Percentiles rank a stretch among this genome's conserved stretches.
Conservation (phyloP, 1,140 invertebrate genomes). For the Penaeus indicus region DNA sequence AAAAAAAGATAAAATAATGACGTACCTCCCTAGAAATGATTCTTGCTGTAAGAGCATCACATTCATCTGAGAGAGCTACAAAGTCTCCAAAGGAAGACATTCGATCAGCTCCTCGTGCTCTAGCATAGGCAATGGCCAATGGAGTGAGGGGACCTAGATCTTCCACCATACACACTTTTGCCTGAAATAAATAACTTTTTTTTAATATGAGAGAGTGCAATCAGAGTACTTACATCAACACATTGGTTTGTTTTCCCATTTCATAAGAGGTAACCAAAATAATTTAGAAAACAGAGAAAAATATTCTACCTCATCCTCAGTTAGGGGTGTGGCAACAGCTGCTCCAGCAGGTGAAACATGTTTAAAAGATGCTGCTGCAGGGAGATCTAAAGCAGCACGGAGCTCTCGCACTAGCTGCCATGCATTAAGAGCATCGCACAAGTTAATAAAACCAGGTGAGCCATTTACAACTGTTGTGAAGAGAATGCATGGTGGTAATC, state of each 20-base stretch:
- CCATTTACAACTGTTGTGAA: conserved; percentile 85
- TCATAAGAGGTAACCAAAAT: background rate
- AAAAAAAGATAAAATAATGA: background rate
- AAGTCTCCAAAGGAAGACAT: conserved; percentile 99
- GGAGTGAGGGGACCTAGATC: conserved; percentile 86
- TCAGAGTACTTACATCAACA: background rate
- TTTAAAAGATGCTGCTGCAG: conserved; percentile 97
- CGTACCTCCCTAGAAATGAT: conserved; percentile 79
- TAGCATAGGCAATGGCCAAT: conserved; percentile 93
- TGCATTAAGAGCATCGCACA: conserved; percentile 96
- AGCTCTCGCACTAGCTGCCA: conserved; percentile 96
- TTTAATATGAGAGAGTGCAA: background rate
- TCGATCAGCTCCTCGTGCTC: conserved; percentile 95
- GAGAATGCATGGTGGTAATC: background rate
- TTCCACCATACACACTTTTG: conserved; percentile 93
- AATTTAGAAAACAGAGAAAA: background rate
- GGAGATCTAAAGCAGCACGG: conserved; percentile 81
- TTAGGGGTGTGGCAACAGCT: conserved; percentile 87
- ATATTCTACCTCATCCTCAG: conserved; percentile 74
- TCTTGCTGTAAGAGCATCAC: conserved; percentile 87
- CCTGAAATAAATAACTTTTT: conserved; percentile 73
- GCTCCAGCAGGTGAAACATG: conserved; percentile 97
- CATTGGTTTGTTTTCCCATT: background rate
- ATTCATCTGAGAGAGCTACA: conserved; percentile 91
- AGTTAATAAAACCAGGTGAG: conserved; percentile 96